A percentile compares a stretch with the other conserved stretches of the same genome.
These are phyloP conservation scores for Sparus aurata DNA, from an alignment of 2,797 vertebrate species.

Conservation along the genomic window DNA sequence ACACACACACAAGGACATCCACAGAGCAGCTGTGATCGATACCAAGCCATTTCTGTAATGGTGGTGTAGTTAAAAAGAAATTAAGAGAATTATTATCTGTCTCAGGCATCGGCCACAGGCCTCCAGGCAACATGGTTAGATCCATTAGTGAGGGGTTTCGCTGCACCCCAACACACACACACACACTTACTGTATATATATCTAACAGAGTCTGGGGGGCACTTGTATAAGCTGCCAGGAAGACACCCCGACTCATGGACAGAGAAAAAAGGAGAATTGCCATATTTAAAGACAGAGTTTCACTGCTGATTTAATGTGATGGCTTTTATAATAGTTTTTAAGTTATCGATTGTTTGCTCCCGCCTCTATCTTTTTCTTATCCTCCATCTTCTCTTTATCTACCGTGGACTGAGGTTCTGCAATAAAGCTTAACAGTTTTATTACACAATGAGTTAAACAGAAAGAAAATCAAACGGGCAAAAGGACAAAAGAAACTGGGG, in stretches of 20 bases:
- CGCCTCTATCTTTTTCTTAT: slow-evolving; percentile 35
- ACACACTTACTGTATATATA: neutral
- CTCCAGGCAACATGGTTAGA: slow-evolving; percentile 60
- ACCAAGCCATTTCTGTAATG: slow-evolving; percentile 77
- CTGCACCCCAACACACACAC: slow-evolving; percentile 4
- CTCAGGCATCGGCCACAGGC: slow-evolving; percentile 58
- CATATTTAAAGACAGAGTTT: slow-evolving; percentile 58
- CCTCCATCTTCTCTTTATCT: slow-evolving; percentile 56
- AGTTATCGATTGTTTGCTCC: slow-evolving; percentile 54
- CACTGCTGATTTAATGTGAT: slow-evolving; percentile 48
- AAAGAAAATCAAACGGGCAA: slow-evolving; percentile 43
- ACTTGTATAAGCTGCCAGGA: slow-evolving; percentile 19
- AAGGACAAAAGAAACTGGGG: slow-evolving; percentile 5
- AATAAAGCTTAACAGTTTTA: slow-evolving; percentile 57
- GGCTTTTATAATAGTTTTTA: slow-evolving; percentile 39
- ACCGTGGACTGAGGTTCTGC: slow-evolving; percentile 19
- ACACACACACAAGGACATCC: slow-evolving; percentile 3
- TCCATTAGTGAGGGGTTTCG: slow-evolving; percentile 62
- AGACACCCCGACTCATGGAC: slow-evolving; percentile 29
- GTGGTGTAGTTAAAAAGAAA: slow-evolving; percentile 86
- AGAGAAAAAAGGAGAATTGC: slow-evolving; percentile 42
- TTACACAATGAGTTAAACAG: slow-evolving; percentile 42
- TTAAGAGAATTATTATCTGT: slow-evolving; percentile 85
- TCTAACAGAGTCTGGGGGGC: slow-evolving; percentile 18
- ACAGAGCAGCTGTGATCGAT: slow-evolving; percentile 80